phyloP scores from a whole-genome alignment of 2,113 vertebrate genomes.

The Tiliqua scincoides region DNA sequence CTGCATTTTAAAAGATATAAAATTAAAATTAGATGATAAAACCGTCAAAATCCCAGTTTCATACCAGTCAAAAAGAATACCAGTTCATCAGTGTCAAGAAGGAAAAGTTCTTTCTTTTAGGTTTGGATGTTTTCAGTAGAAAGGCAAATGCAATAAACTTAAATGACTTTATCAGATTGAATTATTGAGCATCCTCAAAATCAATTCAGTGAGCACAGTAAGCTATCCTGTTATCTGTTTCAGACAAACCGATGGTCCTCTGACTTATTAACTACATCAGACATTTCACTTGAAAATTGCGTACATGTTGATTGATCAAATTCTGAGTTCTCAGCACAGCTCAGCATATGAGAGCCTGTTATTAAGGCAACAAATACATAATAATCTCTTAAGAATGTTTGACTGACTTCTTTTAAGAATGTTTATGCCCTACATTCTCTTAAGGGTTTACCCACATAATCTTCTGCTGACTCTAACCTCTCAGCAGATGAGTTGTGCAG shows the following conservation, averaged over 20 bases:
- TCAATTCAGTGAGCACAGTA: neutral
- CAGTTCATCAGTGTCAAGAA: neutral
- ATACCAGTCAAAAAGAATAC: neutral
- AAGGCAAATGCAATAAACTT: no score
- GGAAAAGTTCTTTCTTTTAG: no score
- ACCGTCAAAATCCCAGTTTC: neutral
- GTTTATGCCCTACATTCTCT: neutral
- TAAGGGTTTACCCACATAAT: neutral
- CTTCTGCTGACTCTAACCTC: neutral
- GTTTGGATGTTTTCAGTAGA: no score
- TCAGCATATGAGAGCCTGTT: conserved; percentile 13
- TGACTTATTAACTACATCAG: neutral
- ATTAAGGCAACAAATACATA: neutral
- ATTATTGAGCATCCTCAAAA: neutral
- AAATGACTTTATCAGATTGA: no score
- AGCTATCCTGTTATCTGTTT: neutral
- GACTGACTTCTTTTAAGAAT: neutral
- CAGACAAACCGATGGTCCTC: neutral
- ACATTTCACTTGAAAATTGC: neutral
- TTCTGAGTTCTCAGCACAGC: neutral
- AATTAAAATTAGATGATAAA: neutral
- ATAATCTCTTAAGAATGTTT: neutral
- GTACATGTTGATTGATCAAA: neutral
- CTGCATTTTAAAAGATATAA: neutral
- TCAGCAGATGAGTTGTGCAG: conserved; percentile 17